A percentile compares a stretch with the other conserved stretches of the same genome.
Conservation (phyloP, 2,888 invertebrate genomes). For the Terebella lapidaria region DNA sequence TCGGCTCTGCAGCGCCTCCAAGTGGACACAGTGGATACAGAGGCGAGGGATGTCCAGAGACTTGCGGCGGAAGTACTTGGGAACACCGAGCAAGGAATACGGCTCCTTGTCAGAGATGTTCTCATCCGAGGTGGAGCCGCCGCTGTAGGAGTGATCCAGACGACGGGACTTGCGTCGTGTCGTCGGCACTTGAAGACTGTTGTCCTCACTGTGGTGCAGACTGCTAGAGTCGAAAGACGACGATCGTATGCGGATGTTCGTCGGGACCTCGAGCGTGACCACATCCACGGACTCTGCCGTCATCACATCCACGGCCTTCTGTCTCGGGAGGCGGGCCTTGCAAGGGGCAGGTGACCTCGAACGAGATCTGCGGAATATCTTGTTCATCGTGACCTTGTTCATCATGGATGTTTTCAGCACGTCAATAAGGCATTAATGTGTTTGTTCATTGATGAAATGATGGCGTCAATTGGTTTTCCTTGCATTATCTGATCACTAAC, state of each 20-base stretch:
- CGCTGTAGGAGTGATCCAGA: conserved; percentile 27
- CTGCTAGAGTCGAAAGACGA: conserved; percentile 43
- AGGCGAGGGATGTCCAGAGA: conserved; percentile 45
- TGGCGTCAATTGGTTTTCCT: too few species aligned
- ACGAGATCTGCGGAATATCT: conserved; percentile 35
- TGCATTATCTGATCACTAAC: too few species aligned
- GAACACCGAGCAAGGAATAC: conserved; percentile 16
- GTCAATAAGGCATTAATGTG: too few species aligned
- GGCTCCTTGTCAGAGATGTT: conserved; percentile 31
- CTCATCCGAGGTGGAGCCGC: conserved; percentile 32
- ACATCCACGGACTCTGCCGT: conserved; percentile 7
- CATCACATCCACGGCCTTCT: not conserved
- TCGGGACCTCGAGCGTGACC: conserved; percentile 30
- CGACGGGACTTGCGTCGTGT: conserved; percentile 34
- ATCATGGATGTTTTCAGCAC: too few species aligned
- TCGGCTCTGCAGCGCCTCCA: conserved; percentile 29
- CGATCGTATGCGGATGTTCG: conserved; percentile 32
- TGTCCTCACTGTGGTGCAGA: conserved; percentile 20
- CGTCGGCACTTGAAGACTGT: conserved; percentile 27
- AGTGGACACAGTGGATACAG: conserved; percentile 45
- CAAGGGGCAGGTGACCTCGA: conserved; percentile 37
- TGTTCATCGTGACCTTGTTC: conserved; percentile 25
- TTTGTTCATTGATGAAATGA: too few species aligned
- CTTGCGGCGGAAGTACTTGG: conserved; percentile 30
- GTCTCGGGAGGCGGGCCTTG: not conserved